Evolutionary conservation across 2,113 vertebrate genomes (phyloP).

Genomic region (Eublepharis macularius): DNA sequence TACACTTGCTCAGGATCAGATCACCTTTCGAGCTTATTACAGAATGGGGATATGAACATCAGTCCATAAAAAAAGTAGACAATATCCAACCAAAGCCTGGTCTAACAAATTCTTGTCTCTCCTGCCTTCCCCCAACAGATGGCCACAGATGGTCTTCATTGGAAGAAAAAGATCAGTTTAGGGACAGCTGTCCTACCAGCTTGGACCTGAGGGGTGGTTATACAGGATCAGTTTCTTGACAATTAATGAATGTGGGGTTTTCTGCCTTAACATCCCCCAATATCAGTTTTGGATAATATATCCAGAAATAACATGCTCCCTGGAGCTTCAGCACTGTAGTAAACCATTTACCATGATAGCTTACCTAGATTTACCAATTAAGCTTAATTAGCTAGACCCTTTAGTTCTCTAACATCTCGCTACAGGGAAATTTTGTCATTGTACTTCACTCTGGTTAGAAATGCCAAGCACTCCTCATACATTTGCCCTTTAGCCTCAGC

Average conservation of each 20-base stretch:
- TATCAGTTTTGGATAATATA: conserved; percentile 38
- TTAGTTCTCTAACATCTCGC: conserved; percentile 62
- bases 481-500: conserved; percentile 44
- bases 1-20: background rate
- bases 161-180: background rate
- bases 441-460: conserved; percentile 55
- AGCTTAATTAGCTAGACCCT: conserved; percentile 66
- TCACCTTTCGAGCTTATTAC: background rate
- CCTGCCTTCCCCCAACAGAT: background rate
- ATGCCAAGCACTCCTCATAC: conserved; percentile 54
- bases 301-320: conserved; percentile 50
- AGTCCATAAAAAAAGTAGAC: too few species aligned
- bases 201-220: background rate
- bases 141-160: background rate
- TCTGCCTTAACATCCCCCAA: conserved; percentile 13
- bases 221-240: conserved; percentile 38
- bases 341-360: conserved; percentile 74
- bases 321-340: conserved; percentile 59
- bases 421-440: conserved; percentile 60
- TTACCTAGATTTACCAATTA: conserved; percentile 69
- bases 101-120: background rate
- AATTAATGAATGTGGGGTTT: conserved; percentile 22
- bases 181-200: background rate
- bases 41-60: background rate
- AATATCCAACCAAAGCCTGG: background rate